Evolutionary conservation across 2,888 invertebrate species (phyloP).

Genomic region (Sphinx pinastri): DNA sequence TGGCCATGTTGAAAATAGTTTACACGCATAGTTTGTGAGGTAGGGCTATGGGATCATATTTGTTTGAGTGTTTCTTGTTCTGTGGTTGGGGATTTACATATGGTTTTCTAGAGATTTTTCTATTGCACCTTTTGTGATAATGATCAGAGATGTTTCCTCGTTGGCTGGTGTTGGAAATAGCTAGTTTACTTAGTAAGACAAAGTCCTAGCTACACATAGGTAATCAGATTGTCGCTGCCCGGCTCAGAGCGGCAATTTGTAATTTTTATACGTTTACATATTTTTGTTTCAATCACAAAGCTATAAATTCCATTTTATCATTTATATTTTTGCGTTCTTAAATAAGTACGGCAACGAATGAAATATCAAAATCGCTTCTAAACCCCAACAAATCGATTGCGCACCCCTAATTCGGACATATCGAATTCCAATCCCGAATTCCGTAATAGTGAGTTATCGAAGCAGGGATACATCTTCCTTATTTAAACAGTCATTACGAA

Average conservation of each 20-base stretch:
- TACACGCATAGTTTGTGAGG: slow-evolving; percentile 78
- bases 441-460: slow-evolving; percentile 76
- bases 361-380: neutral
- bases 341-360: neutral
- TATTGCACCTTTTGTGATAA: neutral
- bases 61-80: slow-evolving; percentile 5
- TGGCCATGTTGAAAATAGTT: slow-evolving; percentile 83
- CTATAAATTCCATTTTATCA: neutral
- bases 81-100: neutral
- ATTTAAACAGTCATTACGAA: slow-evolving; percentile 84
- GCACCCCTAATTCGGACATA: slow-evolving; percentile 56
- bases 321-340: neutral
- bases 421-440: slow-evolving; percentile 60
- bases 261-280: no score
- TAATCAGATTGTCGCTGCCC: no score
- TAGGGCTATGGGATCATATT: slow-evolving; percentile 46
- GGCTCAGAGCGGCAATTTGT: no score
- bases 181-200: no score
- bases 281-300: no score
- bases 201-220: no score
- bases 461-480: slow-evolving; percentile 82
- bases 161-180: no score
- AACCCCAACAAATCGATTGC: slow-evolving; percentile 27
- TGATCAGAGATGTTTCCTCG: no score
- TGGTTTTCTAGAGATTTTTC: neutral